Conservation (phyloP, 1,140 invertebrate genomes). For the Venturia canescens region DNA sequence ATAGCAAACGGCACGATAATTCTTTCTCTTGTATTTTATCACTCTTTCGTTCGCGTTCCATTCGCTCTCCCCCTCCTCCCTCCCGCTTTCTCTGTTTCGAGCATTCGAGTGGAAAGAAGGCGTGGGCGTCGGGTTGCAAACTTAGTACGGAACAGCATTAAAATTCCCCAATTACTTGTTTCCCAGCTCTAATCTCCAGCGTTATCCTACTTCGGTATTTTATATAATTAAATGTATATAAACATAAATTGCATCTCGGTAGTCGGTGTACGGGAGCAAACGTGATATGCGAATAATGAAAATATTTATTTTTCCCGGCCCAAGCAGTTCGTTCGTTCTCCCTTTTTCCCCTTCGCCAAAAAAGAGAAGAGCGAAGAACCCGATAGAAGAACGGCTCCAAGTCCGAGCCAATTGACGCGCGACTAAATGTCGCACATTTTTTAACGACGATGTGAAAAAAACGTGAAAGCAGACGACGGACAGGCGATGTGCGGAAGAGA, state of each 20-base stretch:
- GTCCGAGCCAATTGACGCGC: too few relatives aligned
- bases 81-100: not conserved
- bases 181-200: conserved; percentile 4
- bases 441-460: not conserved
- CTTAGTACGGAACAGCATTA: not conserved
- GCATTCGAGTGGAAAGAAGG: not conserved
- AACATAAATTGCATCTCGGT: not conserved
- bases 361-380: too few relatives aligned
- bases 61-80: not conserved
- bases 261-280: not conserved
- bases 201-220: not conserved
- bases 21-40: conserved; percentile 32
- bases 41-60: conserved; percentile 27
- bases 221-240: not conserved
- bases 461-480: not conserved
- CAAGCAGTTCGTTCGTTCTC: too few relatives aligned
- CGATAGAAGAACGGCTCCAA: not conserved
- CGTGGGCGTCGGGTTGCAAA: conserved; percentile 23
- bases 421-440: too few relatives aligned
- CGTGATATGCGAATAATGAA: not conserved
- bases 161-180: conserved; percentile 21
- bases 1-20: conserved; percentile 49
- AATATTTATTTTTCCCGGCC: too few relatives aligned
- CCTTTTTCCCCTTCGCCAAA: too few relatives aligned
- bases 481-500: not conserved